These are phyloP conservation scores for Neomonachus schauinslandi DNA, from an alignment of 2,113 vertebrate species.

Conservation along the genomic window DNA sequence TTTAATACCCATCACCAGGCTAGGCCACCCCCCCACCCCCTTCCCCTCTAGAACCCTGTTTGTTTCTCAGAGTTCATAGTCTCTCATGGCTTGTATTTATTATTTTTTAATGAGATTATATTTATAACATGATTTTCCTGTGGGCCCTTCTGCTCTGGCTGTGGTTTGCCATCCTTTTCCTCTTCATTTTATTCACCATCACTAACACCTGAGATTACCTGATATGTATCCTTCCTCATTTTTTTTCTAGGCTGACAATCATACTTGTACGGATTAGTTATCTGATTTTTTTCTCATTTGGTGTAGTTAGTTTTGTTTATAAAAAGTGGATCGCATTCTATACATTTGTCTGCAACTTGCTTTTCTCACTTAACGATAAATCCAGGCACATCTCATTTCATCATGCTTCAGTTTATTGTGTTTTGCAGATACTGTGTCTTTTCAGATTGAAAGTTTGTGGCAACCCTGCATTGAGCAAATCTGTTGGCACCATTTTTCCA, in stretches of 20 bases:
- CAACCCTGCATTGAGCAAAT: background rate
- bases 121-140: background rate
- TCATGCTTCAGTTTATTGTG: background rate
- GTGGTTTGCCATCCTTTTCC: background rate
- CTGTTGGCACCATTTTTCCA: background rate
- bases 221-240: background rate
- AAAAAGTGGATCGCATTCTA: background rate
- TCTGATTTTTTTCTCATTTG: background rate
- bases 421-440: background rate
- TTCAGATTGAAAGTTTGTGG: background rate
- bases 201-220: background rate
- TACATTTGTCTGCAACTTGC: background rate
- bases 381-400: background rate
- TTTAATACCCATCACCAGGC: no score
- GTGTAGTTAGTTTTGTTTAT: background rate
- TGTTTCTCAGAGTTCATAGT: no score
- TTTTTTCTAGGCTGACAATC: background rate
- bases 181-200: background rate
- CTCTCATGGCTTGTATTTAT: no score
- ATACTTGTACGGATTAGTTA: background rate
- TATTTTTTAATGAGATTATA: background rate
- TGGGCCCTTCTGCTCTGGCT: background rate
- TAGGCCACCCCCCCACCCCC: no score
- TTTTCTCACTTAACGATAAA: constrained; percentile 1
- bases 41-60: no score